These are phyloP conservation scores for Heliconius hewitsoni DNA, from an alignment of 1,140 invertebrate species.

Conservation along the genomic window DNA sequence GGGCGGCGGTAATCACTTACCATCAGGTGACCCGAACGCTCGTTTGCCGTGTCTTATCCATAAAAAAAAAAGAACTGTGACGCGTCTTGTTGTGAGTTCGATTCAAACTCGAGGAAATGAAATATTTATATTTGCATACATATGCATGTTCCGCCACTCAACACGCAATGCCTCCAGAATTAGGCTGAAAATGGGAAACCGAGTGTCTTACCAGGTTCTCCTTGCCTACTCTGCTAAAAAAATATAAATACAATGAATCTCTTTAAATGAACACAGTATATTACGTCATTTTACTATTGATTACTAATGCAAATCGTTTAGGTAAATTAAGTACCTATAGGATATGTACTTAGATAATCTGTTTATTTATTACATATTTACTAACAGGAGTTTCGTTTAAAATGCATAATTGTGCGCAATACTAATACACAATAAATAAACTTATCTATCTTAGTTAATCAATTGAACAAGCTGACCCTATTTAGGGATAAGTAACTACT, in stretches of 20 bases:
- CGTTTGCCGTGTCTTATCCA: too few relatives aligned
- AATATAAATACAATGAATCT: slow-evolving; percentile 1
- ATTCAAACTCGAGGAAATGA: too few relatives aligned
- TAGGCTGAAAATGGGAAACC: too few relatives aligned
- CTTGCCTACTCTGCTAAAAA: too few relatives aligned
- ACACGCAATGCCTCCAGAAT: too few relatives aligned
- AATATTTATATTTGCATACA: too few relatives aligned
- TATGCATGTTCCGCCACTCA: too few relatives aligned
- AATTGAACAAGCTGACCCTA: slow-evolving; percentile 12
- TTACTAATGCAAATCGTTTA: slow-evolving; percentile 11
- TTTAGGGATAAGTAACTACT: background rate
- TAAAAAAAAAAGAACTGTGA: too few relatives aligned
- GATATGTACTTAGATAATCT: background rate
- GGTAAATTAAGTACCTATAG: background rate
- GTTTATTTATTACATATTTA: background rate
- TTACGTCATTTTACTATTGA: slow-evolving; percentile 27
- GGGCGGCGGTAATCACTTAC: too few relatives aligned
- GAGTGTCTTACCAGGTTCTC: too few relatives aligned
- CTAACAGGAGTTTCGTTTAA: background rate
- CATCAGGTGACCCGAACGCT: too few relatives aligned
- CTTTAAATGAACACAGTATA: slow-evolving; percentile 30
- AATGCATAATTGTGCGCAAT: slow-evolving; percentile 15
- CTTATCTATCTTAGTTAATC: slow-evolving; percentile 9
- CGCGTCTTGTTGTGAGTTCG: too few relatives aligned
- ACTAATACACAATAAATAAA: background rate